phyloP scores from a whole-genome alignment of 2,113 vertebrate species.

The Scortum barcoo region DNA sequence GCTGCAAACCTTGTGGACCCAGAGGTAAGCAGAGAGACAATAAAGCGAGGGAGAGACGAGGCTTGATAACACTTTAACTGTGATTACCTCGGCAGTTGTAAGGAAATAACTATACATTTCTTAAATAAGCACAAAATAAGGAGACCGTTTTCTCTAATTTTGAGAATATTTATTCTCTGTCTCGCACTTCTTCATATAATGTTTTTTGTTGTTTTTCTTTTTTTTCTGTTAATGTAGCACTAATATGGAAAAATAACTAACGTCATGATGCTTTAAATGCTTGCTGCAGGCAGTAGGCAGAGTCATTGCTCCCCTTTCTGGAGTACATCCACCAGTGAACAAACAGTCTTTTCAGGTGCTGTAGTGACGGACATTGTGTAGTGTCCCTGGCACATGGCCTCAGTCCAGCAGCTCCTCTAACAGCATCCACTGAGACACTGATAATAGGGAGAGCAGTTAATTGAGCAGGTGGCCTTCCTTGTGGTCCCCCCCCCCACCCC shows the following conservation, averaged over 20 bases:
- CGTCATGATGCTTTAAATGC: neutral
- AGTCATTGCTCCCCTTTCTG: conserved; percentile 7
- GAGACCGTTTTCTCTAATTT: neutral
- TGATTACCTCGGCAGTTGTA: neutral
- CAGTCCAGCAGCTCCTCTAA: conserved; percentile 38
- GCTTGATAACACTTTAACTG: neutral
- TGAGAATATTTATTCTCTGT: neutral
- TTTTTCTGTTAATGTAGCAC: neutral
- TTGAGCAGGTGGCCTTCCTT: neutral
- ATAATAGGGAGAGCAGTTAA: conserved; percentile 23
- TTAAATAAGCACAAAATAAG: neutral
- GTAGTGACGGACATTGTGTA: neutral
- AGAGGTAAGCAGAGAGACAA: neutral
- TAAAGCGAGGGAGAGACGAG: neutral
- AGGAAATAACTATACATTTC: neutral
- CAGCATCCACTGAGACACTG: conserved; percentile 15
- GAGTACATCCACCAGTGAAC: conserved; percentile 14
- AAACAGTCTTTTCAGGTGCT: conserved; percentile 11
- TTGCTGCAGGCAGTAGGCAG: neutral
- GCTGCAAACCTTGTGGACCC: neutral
- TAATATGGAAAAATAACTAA: neutral
- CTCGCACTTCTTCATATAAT: neutral
- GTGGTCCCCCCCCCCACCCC: too few relatives aligned
- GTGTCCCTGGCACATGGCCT: conserved; percentile 10
- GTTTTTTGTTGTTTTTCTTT: neutral